A percentile compares a stretch with the other conserved stretches of the same genome.
Conservation (phyloP, 1,140 invertebrate genomes). For the Pseudomyrmex pallidus region DNA sequence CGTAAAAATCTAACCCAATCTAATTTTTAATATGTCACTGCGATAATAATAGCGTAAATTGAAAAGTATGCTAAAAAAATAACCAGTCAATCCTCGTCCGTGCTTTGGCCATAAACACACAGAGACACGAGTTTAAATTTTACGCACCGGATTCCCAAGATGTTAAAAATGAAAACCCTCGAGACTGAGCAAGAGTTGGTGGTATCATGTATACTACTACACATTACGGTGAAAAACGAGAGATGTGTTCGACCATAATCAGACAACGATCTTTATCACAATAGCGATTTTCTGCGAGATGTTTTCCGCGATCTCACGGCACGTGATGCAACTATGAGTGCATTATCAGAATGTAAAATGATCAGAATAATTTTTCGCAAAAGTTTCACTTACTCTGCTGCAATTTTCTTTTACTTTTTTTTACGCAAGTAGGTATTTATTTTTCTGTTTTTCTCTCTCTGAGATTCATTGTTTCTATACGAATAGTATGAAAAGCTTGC, state of each 20-base stretch:
- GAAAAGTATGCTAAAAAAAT: too few species aligned
- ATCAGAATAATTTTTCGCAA: slow-evolving; percentile 19
- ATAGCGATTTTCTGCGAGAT: slow-evolving; percentile 45
- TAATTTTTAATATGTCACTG: too few species aligned
- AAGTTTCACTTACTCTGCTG: neutral
- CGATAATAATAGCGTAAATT: too few species aligned
- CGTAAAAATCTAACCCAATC: too few species aligned
- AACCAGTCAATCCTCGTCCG: too few species aligned
- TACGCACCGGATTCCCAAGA: neutral
- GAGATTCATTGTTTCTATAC: slow-evolving; percentile 47
- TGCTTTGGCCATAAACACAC: too few species aligned
- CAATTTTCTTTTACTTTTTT: neutral
- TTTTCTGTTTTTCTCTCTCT: too few species aligned
- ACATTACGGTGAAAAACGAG: slow-evolving; percentile 50
- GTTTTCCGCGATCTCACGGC: slow-evolving; percentile 52
- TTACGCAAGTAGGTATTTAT: slow-evolving; percentile 16
- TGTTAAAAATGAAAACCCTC: slow-evolving; percentile 34
- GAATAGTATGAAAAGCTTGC: slow-evolving; percentile 13
- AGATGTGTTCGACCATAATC: slow-evolving; percentile 27
- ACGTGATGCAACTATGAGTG: slow-evolving; percentile 27
- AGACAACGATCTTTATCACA: slow-evolving; percentile 56
- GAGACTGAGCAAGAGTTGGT: slow-evolving; percentile 34
- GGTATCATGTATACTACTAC: slow-evolving; percentile 15
- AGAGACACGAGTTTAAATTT: too few species aligned
- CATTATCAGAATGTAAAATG: slow-evolving; percentile 45